Base-by-base conservation (phyloP, 2,113 vertebrate species). In the rabbit (Oryctolagus cuniculus) region DNA sequence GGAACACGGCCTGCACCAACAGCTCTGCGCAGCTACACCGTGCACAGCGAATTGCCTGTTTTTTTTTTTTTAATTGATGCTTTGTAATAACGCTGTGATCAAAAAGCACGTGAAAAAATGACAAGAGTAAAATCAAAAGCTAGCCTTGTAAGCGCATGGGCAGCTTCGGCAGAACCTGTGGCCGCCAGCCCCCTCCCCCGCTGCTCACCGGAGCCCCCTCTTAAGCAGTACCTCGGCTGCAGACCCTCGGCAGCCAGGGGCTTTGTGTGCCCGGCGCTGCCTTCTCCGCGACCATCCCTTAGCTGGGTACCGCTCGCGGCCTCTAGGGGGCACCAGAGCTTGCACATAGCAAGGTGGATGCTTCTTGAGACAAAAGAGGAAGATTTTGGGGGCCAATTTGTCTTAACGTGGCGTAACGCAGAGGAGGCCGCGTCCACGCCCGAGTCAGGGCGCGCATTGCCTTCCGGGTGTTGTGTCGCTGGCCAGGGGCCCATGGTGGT, bases 291-390 rank as follows among this genome's bases (percentile, higher is more conserved):
- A 22, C 55, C 58, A 10, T 17, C 24, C 55, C n/a, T 16, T 61
- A 0, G 31, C 44, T 31, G 79, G 6, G 21, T 95, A 80, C 95
- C 31, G 0, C 1, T 85, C 67, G 89, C 21, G 49, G 89, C 96
- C 97, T 97, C 97, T 86, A 16, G 96, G 96, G 89, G 97, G 97
- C 97, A 96, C 74, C 97, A 97, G 96, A 97, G 97, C 89, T 96
- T 87, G 93, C 84, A 67, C 80, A 58, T 87, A 80, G 38, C 55
- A n/a, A 90, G 55, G 75, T 34, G 51, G 93, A 19, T 51, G 38
- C 80, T 95, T 85, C 92, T 90, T 79, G 86, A 97, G 95, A 97
- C 97, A 97, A 97, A 97, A 97, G 97, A 97, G 83, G 72, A 89
- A 74, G 86, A 92, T 97, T 96, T 96, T 15, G 86, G 96, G 91